Evolutionary conservation across 2,797 vertebrate genomes (phyloP).

Genomic region (Acanthornis magna): DNA sequence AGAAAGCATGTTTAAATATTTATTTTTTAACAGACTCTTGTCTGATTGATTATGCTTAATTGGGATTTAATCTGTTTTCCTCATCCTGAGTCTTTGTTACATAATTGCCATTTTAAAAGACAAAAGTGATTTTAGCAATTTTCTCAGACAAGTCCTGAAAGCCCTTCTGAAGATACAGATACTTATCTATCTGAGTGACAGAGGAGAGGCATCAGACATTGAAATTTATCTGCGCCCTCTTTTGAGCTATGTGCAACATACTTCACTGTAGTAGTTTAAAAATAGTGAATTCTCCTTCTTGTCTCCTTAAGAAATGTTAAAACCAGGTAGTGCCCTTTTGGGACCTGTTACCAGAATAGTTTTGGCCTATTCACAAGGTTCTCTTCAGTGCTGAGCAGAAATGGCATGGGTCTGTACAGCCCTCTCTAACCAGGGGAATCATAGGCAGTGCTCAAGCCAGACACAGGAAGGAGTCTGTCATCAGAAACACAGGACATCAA

Average conservation of each 20-base stretch:
- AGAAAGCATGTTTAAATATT: background rate
- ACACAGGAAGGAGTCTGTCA: background rate
- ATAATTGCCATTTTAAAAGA: background rate
- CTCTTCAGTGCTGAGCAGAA: background rate
- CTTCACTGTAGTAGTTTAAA: background rate
- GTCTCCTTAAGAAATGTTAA: background rate
- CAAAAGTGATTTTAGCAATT: background rate
- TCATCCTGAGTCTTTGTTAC: background rate
- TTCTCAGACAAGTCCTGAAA: background rate
- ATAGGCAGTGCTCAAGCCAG: background rate
- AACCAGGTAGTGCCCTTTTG: background rate
- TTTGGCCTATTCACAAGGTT: background rate
- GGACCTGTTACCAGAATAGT: background rate
- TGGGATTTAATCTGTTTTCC: background rate
- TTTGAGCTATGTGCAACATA: background rate
- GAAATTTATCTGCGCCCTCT: background rate
- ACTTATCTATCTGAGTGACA: background rate
- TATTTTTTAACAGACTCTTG: background rate
- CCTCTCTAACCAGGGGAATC: background rate
- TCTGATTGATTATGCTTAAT: background rate
- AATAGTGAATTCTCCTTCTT: background rate
- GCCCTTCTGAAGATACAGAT: background rate
- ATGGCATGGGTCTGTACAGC: background rate
- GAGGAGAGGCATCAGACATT: background rate
- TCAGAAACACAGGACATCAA: background rate